Evolutionary conservation across 2,797 vertebrate genomes (phyloP), one percentile per base, ranked within the genome.

Genomic region (Neosilurus mollespiculum): DNA sequence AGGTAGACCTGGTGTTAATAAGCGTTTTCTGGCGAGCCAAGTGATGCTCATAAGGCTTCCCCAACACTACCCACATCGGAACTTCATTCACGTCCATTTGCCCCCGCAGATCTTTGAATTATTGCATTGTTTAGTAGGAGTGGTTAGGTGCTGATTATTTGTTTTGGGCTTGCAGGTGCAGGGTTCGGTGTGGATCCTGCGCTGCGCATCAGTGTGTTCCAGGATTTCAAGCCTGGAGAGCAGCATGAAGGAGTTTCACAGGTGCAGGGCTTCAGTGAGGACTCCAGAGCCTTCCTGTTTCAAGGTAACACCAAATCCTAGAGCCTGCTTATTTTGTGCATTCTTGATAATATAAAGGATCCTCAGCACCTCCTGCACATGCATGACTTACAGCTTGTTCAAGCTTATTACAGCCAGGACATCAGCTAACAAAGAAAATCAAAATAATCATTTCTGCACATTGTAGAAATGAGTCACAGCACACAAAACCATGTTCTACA

Each of bases 151-250:
- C 2, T 79, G 62, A 65, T 81, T 49, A 37, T 30, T 30, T 30
- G 30, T 30, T 30, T 80, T 81, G 86, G 84, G 53, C 78, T 82
- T 87, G 56, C 82, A 97, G 96, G 95, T 92, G 90, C 92, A 96
- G 97, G 96, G 66, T 96, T 98, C 84, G 98, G 97, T 90, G 96
- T 99, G 86, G 97, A 99, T 92, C 98, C 98, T 75, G 95, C 97
- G 80, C 91, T 98, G 89, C 96, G 96, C 93, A 96, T 98, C 92
- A 95, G 93, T 90, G 93, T 98, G 91, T 93, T 99, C 87, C 93
- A 96, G 86, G 97, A 97, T 92, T 94, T 99, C 76, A 93, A 92
- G 87, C 94, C 97, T 70, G 96, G 92, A 89, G 94, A 95, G 83
- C 94, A 95, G 67, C 93, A 95, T 82, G 92, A 94, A 70, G 98